A percentile compares a stretch with the other conserved stretches of the same genome.
phyloP scores from a whole-genome alignment of 2,797 vertebrate genomes.

The Oophaga sylvatica region DNA sequence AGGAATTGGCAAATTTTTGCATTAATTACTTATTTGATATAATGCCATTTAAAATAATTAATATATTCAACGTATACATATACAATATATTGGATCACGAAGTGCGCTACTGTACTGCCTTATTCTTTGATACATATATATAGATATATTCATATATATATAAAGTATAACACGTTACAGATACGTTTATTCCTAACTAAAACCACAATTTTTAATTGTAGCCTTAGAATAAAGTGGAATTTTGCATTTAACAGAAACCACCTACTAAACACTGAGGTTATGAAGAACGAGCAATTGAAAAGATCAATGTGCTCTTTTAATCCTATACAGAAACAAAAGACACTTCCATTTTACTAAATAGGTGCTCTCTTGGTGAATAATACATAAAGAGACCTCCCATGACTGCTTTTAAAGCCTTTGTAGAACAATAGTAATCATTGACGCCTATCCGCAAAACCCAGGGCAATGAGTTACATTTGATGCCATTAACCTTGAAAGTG shows the following conservation, averaged over 20 bases:
- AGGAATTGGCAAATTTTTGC: no score
- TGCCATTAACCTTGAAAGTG: conserved; percentile 58
- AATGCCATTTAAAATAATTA: no score
- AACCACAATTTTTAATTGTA: neutral
- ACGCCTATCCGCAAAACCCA: conserved; percentile 35
- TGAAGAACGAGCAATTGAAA: conserved; percentile 23
- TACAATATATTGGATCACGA: no score
- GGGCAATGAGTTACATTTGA: conserved; percentile 33
- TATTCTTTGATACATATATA: no score
- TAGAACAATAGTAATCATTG: conserved; percentile 53
- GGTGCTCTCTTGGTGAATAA: conserved; percentile 44
- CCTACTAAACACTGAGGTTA: conserved; percentile 14
- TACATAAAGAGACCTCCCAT: conserved; percentile 51
- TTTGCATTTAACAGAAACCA: neutral
- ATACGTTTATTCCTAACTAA: neutral
- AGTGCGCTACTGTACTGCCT: no score
- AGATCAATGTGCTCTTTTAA: conserved; percentile 42
- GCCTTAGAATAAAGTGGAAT: neutral
- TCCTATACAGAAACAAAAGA: conserved; percentile 36
- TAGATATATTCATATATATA: neutral
- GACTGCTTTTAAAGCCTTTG: conserved; percentile 54
- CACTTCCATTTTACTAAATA: conserved; percentile 40
- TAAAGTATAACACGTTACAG: neutral
- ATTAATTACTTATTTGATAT: no score
- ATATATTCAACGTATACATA: no score